These are phyloP conservation scores for Pica pica DNA, from an alignment of 2,113 vertebrate genomes.

Conservation along the genomic window DNA sequence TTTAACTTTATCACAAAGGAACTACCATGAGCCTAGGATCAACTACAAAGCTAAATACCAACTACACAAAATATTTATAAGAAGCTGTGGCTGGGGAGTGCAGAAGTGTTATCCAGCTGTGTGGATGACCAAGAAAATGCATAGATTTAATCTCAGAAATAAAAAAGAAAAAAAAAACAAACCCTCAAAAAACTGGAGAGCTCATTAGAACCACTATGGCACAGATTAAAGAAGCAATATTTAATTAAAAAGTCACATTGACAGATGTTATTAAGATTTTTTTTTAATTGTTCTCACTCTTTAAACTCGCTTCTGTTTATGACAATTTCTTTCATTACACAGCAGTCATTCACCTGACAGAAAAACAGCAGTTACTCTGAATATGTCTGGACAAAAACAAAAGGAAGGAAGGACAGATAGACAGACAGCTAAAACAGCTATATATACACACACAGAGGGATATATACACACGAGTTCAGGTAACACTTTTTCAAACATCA, in stretches of 20 bases:
- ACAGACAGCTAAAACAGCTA: background rate
- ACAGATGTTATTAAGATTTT: background rate
- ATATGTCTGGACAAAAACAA: background rate
- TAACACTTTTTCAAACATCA: background rate
- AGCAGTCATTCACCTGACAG: background rate
- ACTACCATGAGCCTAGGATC: rapidly evolving
- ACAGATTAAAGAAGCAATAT: background rate
- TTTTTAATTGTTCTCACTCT: background rate
- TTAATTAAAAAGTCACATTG: background rate
- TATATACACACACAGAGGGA: rapidly evolving
- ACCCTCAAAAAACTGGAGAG: background rate
- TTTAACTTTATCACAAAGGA: background rate
- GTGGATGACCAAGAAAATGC: background rate
- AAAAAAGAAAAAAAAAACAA: rapidly evolving
- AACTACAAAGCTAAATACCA: background rate
- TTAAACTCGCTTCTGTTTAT: background rate
- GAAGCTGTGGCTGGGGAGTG: background rate
- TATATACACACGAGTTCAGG: rapidly evolving
- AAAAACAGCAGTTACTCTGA: background rate
- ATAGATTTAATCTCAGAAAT: background rate
- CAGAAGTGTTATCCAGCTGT: background rate
- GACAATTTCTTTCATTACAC: background rate
- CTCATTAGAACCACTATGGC: background rate
- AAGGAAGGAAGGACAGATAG: background rate
- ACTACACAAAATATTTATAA: background rate